Percentiles rank a stretch among this genome's conserved stretches.
Conservation (phyloP, 2,113 vertebrate species). For the Platichthys flesus region DNA sequence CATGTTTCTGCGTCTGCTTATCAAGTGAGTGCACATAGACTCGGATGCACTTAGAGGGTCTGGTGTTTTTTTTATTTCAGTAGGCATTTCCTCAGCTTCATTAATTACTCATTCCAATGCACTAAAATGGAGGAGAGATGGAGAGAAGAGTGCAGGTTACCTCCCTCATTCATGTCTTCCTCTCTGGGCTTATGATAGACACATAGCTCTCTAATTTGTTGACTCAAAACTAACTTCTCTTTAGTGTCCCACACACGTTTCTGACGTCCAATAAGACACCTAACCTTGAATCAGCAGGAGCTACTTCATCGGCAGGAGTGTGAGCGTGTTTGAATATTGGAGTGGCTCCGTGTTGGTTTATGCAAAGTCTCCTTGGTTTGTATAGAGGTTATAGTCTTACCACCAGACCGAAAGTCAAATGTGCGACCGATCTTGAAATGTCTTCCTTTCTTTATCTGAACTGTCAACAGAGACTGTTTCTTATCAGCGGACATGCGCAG, state of each 20-base stretch:
- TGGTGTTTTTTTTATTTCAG: neutral
- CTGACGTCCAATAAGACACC: neutral
- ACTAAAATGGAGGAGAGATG: conserved; percentile 2
- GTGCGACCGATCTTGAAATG: conserved; percentile 1
- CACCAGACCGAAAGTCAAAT: neutral
- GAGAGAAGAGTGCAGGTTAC: conserved; percentile 2
- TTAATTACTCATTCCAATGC: conserved; percentile 42
- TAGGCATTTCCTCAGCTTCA: conserved; percentile 26
- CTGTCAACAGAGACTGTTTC: neutral
- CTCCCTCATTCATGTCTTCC: neutral
- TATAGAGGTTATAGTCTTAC: neutral
- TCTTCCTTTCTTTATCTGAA: neutral
- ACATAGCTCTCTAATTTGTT: neutral
- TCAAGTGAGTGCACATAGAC: neutral
- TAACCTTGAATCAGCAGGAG: too few relatives aligned
- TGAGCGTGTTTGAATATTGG: neutral
- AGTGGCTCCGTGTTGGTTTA: neutral
- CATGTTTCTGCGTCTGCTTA: neutral
- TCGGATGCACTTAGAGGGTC: conserved; percentile 22
- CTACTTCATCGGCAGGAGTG: too few relatives aligned
- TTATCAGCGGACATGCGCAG: conserved; percentile 7
- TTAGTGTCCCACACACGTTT: neutral
- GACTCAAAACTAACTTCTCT: neutral
- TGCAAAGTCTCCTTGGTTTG: conserved; percentile 1
- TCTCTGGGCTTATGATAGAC: neutral